Evolutionary conservation across 2,113 vertebrate species (phyloP).

Genomic region (Callionymus lyra): DNA sequence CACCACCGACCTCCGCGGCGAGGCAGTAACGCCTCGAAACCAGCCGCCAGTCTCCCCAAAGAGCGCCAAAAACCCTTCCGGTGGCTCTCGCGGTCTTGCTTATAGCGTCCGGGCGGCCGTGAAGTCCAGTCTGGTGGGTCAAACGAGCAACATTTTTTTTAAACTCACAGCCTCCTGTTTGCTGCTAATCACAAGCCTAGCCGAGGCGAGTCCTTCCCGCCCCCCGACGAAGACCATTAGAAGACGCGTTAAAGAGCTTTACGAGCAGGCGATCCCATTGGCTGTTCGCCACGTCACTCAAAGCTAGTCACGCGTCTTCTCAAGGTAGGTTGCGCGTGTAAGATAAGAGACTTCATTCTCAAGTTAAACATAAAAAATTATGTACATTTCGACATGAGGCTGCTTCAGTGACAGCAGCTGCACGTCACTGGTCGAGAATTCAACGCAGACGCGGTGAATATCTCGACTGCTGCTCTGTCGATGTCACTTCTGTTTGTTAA

Average conservation of each 20-base stretch:
- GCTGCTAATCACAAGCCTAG: conserved; percentile 66
- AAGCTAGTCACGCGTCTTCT: conserved; percentile 10
- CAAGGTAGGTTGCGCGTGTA: conserved; percentile 63
- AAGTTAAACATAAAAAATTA: too few species aligned
- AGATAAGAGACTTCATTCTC: conserved; percentile 43
- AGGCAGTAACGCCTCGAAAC: conserved; percentile 31
- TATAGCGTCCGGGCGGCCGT: conserved; percentile 3
- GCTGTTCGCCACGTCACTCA: conserved; percentile 41
- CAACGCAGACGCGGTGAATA: too few species aligned
- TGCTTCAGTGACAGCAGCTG: too few species aligned
- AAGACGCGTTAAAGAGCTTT: conserved; percentile 60
- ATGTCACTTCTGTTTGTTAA: too few species aligned
- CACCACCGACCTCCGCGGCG: conserved; percentile 49
- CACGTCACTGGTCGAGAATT: too few species aligned
- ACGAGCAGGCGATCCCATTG: conserved; percentile 39
- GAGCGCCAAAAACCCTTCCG: conserved; percentile 12
- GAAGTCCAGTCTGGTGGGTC: conserved; percentile 29
- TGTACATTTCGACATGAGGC: too few species aligned
- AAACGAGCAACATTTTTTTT: conserved; percentile 53
- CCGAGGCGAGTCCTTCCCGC: conserved; percentile 46
- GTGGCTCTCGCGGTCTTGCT: conserved; percentile 19
- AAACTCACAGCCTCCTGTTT: conserved; percentile 75
- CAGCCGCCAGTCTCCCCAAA: conserved; percentile 17
- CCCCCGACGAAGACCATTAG: conserved; percentile 61
- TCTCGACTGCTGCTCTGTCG: too few species aligned